Conservation (phyloP, 2,888 invertebrate species). For the Aleiodes leptofemur region DNA sequence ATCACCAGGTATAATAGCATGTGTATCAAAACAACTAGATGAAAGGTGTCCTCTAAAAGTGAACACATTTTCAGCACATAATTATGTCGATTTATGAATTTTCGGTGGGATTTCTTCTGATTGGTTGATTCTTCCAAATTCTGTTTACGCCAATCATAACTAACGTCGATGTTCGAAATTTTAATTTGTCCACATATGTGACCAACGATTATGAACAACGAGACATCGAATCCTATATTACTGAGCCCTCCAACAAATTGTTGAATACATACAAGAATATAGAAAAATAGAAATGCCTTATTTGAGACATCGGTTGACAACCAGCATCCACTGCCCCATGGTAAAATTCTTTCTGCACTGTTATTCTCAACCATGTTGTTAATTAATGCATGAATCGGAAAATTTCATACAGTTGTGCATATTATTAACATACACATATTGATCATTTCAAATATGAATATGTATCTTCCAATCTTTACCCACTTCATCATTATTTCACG, state of each 20-base stretch:
- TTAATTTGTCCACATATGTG: conserved; percentile 19
- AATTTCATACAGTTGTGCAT: conserved; percentile 3
- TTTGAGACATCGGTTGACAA: neutral
- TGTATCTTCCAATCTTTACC: conserved; percentile 9
- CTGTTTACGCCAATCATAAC: neutral
- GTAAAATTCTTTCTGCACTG: neutral
- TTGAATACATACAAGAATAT: neutral
- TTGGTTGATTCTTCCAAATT: neutral
- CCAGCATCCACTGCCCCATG: conserved; percentile 22
- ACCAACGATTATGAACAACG: conserved; percentile 11
- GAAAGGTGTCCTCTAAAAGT: neutral
- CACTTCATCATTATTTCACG: conserved; percentile 7
- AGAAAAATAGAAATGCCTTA: neutral
- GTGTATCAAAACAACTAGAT: conserved; percentile 3
- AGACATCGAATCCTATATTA: conserved; percentile 23
- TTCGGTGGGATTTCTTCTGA: neutral
- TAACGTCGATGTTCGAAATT: neutral
- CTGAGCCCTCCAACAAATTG: conserved; percentile 12
- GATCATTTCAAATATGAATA: conserved; percentile 7
- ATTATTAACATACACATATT: conserved; percentile 8
- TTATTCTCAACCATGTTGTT: neutral
- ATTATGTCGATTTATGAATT: conserved; percentile 1
- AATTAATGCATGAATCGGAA: neutral
- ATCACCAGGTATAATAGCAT: neutral
- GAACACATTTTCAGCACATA: neutral